A percentile compares a stretch with the other conserved stretches of the same genome.
These are phyloP conservation scores for Bombus cullumanus DNA, from an alignment of 1,140 invertebrate species.

Conservation along the genomic window DNA sequence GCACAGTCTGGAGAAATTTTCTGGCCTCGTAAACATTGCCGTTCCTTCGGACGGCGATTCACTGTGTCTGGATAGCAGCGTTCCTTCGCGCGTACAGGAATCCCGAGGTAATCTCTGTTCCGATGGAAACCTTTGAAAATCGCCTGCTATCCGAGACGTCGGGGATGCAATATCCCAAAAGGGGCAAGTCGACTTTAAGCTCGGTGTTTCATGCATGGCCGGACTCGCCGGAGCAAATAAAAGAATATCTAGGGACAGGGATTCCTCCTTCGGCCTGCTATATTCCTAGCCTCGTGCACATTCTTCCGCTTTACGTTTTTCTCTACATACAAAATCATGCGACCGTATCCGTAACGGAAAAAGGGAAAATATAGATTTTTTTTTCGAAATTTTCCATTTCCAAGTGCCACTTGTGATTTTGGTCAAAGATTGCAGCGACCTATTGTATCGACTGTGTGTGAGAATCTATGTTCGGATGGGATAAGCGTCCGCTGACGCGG, in stretches of 20 bases:
- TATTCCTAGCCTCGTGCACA: not conserved
- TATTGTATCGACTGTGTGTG: not conserved
- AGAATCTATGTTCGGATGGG: no score
- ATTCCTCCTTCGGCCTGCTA: conserved; percentile 1
- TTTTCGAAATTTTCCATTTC: no score
- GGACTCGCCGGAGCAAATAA: not conserved
- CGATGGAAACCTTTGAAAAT: conserved; percentile 11
- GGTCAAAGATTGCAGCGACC: not conserved
- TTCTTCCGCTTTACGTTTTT: no score
- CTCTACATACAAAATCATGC: no score
- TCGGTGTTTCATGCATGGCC: conserved; percentile 38
- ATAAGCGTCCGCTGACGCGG: no score
- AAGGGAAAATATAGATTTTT: no score
- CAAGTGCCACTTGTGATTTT: not conserved
- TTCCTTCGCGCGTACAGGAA: not conserved
- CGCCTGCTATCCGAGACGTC: not conserved
- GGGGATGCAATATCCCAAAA: conserved; percentile 29
- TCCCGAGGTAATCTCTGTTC: conserved; percentile 11
- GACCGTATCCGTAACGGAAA: no score
- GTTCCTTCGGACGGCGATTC: not conserved
- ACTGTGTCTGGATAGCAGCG: not conserved
- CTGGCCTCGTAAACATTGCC: not conserved
- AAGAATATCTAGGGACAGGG: not conserved
- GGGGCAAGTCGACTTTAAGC: conserved; percentile 28
- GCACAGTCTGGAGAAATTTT: not conserved